Evolutionary conservation across 2,888 invertebrate species (phyloP), one percentile per base, ranked within the genome.

Genomic region (Strigamia maritima): DNA sequence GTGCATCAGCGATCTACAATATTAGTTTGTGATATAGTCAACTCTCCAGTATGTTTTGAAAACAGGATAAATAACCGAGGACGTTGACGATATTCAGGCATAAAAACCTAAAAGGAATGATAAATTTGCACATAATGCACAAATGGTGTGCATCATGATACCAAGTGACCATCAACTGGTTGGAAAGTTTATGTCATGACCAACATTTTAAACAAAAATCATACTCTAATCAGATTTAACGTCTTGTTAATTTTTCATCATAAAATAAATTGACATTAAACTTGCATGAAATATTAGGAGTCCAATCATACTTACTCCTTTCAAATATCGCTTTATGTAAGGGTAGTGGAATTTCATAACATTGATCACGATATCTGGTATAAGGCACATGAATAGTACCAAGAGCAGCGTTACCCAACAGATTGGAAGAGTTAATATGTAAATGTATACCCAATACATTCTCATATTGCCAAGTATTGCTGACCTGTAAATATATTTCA

Each of bases 401-500:
- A 90, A 22, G 0, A 89, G 7, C 65, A 90, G 89, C 19, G 90
- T 84, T n/a, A 90, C 81, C 89, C 90, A 91, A 83, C 91, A 90
- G 0, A 89, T 84, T 0, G 89, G 85, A 0, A 91, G 90, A 0
- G 83, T 80, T n/a, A 91, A 80, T n/a, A 92, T 86, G 19, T 88
- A 87, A 0, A 87, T 88, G 83, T 91, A 92, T 0, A 91, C 90
- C 82, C 89, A 89, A 0, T 81, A 79, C 81, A 80, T 79, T 12
- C 75, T 49, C n/a, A 79, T 76, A n/a, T 28, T 40, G 22, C 44
- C 24, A 60, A 31, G 16, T 19, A 75, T 54, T 44, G 10, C 22
- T 28, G 70, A n/a, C 49, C 76, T 80, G 49, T 0, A 76, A 24
- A 76, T 16, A 75, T 28, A 76, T 3, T 44, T 44, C 26, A 12